phyloP scores from a whole-genome alignment of 2,888 invertebrate species.

The Cerceris rybyensis region DNA sequence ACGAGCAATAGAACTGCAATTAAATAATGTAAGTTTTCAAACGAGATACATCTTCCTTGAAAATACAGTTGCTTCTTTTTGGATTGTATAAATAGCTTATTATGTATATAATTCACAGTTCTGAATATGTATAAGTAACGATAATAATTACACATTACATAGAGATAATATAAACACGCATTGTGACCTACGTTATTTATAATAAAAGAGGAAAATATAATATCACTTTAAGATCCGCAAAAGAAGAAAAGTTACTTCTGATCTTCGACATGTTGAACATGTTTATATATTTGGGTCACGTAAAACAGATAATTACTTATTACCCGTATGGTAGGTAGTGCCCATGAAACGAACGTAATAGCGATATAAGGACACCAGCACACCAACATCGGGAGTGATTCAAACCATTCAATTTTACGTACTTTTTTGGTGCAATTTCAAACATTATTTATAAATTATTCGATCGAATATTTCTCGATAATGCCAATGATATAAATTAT shows the following conservation, averaged over 20 bases:
- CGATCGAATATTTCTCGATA: not conserved
- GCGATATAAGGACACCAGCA: not conserved
- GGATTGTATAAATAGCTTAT: no score
- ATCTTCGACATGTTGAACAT: not conserved
- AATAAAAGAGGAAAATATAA: not conserved
- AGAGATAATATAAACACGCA: not conserved
- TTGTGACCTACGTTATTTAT: not conserved
- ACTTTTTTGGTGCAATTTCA: not conserved
- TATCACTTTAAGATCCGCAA: not conserved
- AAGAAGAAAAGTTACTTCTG: not conserved
- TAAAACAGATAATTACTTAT: constrained; percentile 12
- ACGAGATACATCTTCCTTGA: no score
- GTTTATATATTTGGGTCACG: not conserved
- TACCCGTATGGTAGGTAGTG: not conserved
- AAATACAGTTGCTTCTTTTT: no score
- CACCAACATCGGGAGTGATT: not conserved
- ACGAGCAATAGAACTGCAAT: no score
- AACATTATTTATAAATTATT: not conserved
- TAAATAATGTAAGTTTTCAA: no score
- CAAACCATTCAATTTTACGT: not conserved
- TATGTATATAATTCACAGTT: not conserved
- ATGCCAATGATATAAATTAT: constrained; percentile 12
- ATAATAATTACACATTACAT: not conserved
- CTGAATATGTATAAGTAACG: not conserved
- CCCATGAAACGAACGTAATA: constrained; percentile 3